Evolutionary conservation across 2,797 vertebrate genomes (phyloP), one percentile per base, ranked within the genome.

Genomic region (Mus caroli): DNA sequence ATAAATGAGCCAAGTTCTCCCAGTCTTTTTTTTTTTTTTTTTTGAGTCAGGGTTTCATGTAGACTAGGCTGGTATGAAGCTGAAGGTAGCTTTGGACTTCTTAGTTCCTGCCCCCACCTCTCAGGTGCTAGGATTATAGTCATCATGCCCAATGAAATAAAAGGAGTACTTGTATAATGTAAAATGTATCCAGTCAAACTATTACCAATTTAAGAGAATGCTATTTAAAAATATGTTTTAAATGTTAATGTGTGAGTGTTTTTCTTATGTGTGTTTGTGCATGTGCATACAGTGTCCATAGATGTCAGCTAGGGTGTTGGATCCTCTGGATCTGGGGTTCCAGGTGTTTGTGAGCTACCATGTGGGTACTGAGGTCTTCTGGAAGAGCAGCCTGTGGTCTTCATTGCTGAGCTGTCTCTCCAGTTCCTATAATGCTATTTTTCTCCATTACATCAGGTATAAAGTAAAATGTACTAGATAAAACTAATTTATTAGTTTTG

Each of bases 401-500:
- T 86, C 14, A 15, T 22, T 86, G 83, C 83, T 69, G 83, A 86
- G 62, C 62, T 31, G 7, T 37, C 12, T n/a, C 28, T 69, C 31
- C 7, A 67, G 83, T 67, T 67, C 43, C 86, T 84, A 28, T 64
- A 82, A 56, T 14, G n/a, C 62, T 88, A 54, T 79, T 94, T 91
- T 85, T 56, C 82, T 92, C 62, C 71, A 56, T 60, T 94, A 19
- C 24, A 58, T 91, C 37, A 90, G 12, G 37, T 52, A 62, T 94
- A 88, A 92, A 97, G 80, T 87, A 11, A 19, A 92, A 20, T 54
- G 1, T 58, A 43, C 86, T 64, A 86, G 37, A 64, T 92, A 78
- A 93, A 85, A 24, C 71, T 96, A 24, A 91, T 20, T 87, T 92
- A 28, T 95, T 69, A 0, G 93, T 98, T 95, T 96, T 96, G 94